Evolutionary conservation across 2,113 vertebrate genomes (phyloP).

Genomic region (Syrmaticus mikado): DNA sequence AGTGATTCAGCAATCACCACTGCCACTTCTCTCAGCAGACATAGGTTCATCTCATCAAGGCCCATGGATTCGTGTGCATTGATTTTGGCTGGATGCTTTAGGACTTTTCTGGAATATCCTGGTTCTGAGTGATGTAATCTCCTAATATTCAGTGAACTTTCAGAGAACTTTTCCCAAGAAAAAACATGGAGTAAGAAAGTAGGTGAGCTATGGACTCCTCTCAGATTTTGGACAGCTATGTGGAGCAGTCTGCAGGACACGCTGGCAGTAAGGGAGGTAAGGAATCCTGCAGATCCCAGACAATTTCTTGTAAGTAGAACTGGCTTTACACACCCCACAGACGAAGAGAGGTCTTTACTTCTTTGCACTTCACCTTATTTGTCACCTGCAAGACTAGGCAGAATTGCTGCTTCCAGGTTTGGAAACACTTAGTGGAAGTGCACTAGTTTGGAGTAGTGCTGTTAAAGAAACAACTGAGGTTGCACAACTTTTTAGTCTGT

Average conservation of each 20-base stretch:
- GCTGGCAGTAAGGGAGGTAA: fast-evolving
- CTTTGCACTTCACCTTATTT: background rate
- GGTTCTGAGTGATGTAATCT: fast-evolving
- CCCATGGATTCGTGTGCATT: too few relatives aligned
- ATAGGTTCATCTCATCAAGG: too few relatives aligned
- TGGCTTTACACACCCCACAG: background rate
- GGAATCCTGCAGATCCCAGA: background rate
- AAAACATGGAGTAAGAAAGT: fast-evolving
- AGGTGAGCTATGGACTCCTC: fast-evolving
- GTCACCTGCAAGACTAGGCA: background rate
- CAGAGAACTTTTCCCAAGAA: background rate
- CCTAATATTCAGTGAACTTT: background rate
- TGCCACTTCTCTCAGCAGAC: too few relatives aligned
- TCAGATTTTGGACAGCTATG: fast-evolving
- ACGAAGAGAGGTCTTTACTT: fast-evolving
- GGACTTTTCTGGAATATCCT: background rate
- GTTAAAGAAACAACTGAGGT: background rate
- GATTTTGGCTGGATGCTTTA: too few relatives aligned
- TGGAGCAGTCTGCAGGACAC: fast-evolving
- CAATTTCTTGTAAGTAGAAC: background rate
- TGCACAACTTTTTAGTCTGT: background rate
- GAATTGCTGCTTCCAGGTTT: background rate
- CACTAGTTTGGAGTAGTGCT: background rate
- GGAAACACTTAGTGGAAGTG: background rate
- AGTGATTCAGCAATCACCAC: too few relatives aligned